Conservation (phyloP, 2,888 invertebrate species). For the Plagodis pulveraria region DNA sequence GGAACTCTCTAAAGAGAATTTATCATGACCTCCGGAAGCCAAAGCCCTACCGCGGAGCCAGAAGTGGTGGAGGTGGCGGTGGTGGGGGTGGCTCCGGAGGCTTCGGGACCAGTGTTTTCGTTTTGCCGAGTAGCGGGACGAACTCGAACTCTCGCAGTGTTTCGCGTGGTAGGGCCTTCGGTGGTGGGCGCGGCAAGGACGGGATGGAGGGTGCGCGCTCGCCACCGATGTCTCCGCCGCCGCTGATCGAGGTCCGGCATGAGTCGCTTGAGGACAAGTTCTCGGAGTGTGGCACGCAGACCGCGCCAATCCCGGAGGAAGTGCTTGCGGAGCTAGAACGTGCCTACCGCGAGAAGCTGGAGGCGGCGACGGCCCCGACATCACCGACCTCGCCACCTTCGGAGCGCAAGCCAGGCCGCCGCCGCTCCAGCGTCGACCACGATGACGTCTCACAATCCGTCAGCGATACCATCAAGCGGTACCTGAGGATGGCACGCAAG, state of each 20-base stretch:
- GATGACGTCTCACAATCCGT: slow-evolving; percentile 95
- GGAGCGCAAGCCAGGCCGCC: slow-evolving; percentile 74
- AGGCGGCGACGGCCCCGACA: slow-evolving; percentile 71
- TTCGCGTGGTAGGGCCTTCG: slow-evolving; percentile 57
- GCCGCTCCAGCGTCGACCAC: slow-evolving; percentile 92
- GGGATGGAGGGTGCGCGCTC: slow-evolving; percentile 62
- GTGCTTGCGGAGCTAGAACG: slow-evolving; percentile 78
- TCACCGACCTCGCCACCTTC: slow-evolving; percentile 73
- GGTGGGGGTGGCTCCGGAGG: slow-evolving; percentile 68
- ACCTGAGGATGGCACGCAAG: slow-evolving; percentile 94
- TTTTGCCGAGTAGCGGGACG: slow-evolving; percentile 67
- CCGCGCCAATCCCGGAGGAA: slow-evolving; percentile 84
- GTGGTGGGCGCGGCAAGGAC: slow-evolving; percentile 54
- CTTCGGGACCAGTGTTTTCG: slow-evolving; percentile 55
- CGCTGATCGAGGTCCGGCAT: slow-evolving; percentile 87
- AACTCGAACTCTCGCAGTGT: slow-evolving; percentile 50
- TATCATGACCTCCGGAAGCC: slow-evolving; percentile 90
- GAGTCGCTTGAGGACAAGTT: slow-evolving; percentile 84
- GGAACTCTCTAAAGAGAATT: slow-evolving; percentile 89
- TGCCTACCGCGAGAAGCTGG: slow-evolving; percentile 73
- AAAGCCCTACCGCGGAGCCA: slow-evolving; percentile 78
- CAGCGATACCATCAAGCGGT: slow-evolving; percentile 94
- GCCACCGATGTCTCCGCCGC: slow-evolving; percentile 86
- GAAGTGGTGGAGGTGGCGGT: slow-evolving; percentile 66
- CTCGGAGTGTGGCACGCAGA: slow-evolving; percentile 86